Base-by-base conservation (phyloP, 2,113 vertebrate genomes). In the Seriola aureovittata region DNA sequence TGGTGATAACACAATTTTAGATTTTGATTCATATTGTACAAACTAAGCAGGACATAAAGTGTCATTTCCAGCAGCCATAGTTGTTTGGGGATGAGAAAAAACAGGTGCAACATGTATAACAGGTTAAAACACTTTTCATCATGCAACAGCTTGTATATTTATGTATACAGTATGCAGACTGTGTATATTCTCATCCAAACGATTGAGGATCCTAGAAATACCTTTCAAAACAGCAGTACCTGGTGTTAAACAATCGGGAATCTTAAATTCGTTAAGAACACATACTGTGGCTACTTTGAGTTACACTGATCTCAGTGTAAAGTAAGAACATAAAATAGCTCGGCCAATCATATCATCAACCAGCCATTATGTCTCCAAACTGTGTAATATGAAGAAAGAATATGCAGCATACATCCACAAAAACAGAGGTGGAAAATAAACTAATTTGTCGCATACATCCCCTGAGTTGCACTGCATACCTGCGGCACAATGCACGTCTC, bases 401-500 rank as follows among this genome's bases (percentile, higher is more conserved):
- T 17, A 52, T 40, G 12, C 17, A 32, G 48, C 54, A 42, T 0
- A 23, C 25, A n/a, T 5, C 10, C 11, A 21, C 11, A 50, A 3
- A 57, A 42, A 40, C 0, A 65, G 4, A 25, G 14, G 55, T 69
- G 63, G 10, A 40, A 11, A 16, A 34, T 11, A 32, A 25, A n/a
- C 23, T 60, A 72, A 58, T 5, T 52, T 60, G 62, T 9, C 59
- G 72, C 71, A 64, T 87, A 44, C 29, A 50, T 57, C 59, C 16
- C 64, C 10, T 67, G 62, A 59, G 58, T 5, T 73, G 38, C 66
- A 2, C 76, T n/a, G 81, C 84, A 73, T 85, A 89, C 85, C 81
- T 91, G 85, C 89, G 58, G 89, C 78, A 87, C 54, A 83, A 38
- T 17, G 62, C 85, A 4, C 52, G 77, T 71, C 64, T 89, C 86